These are phyloP conservation scores for Loris lydekkerianus DNA, from an alignment of 2,797 vertebrate genomes.

Conservation along the genomic window DNA sequence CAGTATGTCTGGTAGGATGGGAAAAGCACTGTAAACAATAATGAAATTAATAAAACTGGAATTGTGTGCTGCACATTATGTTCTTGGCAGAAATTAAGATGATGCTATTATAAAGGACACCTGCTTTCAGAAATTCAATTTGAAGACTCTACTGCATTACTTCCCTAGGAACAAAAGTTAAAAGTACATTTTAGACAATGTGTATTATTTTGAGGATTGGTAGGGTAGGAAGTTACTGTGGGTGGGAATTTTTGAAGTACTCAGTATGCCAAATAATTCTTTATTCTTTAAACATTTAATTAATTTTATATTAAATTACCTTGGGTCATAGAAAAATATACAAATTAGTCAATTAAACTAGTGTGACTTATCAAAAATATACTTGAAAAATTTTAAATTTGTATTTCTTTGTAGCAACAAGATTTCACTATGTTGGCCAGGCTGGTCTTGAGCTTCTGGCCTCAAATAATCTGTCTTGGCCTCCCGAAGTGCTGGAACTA, in stretches of 20 bases:
- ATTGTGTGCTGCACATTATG: conserved; percentile 68
- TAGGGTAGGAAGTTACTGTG: neutral
- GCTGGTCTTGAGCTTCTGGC: neutral
- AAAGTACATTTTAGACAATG: neutral
- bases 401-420: neutral
- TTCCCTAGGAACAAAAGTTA: conserved; percentile 43
- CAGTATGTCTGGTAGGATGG: conserved; percentile 22
- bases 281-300: neutral
- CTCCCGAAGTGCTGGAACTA: neutral
- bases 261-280: neutral
- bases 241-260: conserved; percentile 2
- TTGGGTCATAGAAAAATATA: neutral
- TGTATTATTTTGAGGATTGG: neutral
- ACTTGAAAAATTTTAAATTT: neutral
- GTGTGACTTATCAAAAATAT: conserved; percentile 26
- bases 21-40: conserved; percentile 55
- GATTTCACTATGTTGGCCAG: neutral
- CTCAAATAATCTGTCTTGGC: neutral
- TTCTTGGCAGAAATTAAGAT: conserved; percentile 76
- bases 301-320: neutral
- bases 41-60: conserved; percentile 76
- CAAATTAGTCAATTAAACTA: neutral
- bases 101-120: conserved; percentile 75
- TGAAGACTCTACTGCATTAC: neutral
- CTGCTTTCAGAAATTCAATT: conserved; percentile 73